phyloP scores from a whole-genome alignment of 92 coral and sea anemone genomes.

The Epizoanthus illoricatus region DNA sequence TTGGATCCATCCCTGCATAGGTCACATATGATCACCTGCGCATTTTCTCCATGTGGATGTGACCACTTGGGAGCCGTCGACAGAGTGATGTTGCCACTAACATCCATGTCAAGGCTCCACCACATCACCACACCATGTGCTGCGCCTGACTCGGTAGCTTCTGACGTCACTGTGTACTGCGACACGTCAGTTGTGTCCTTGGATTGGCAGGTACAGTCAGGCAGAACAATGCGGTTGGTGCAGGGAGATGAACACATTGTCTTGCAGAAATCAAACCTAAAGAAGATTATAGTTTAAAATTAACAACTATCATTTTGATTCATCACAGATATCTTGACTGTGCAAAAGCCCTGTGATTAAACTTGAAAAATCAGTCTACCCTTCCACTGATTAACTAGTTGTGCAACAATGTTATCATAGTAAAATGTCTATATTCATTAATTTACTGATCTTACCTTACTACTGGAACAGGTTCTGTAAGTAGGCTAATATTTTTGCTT shows the following conservation, averaged over 20 bases:
- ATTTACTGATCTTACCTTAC: slow-evolving; percentile 63
- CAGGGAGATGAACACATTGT: slow-evolving; percentile 45
- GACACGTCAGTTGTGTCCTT: slow-evolving; percentile 52
- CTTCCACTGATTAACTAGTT: not conserved
- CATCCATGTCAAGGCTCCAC: slow-evolving; percentile 97
- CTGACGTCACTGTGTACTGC: slow-evolving; percentile 38
- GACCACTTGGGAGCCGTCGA: slow-evolving; percentile 94
- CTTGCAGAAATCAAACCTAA: slow-evolving; percentile 81
- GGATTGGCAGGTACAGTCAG: slow-evolving; percentile 44
- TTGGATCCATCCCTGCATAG: no score
- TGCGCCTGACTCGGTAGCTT: slow-evolving; percentile 51
- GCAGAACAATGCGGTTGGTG: slow-evolving; percentile 57
- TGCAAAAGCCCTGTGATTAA: no score
- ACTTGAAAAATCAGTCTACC: no score
- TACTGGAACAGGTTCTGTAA: slow-evolving; percentile 71
- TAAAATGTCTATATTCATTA: no score
- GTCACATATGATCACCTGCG: slow-evolving; percentile 63
- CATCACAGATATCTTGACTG: no score
- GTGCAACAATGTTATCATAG: not conserved
- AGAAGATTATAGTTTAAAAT: not conserved
- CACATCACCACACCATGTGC: slow-evolving; percentile 96
- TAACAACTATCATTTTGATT: not conserved
- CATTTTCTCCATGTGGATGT: slow-evolving; percentile 72
- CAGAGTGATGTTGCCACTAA: slow-evolving; percentile 72
- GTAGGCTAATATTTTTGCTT: slow-evolving; percentile 48